Conservation (phyloP, 2,113 vertebrate genomes). For the Ia io region DNA sequence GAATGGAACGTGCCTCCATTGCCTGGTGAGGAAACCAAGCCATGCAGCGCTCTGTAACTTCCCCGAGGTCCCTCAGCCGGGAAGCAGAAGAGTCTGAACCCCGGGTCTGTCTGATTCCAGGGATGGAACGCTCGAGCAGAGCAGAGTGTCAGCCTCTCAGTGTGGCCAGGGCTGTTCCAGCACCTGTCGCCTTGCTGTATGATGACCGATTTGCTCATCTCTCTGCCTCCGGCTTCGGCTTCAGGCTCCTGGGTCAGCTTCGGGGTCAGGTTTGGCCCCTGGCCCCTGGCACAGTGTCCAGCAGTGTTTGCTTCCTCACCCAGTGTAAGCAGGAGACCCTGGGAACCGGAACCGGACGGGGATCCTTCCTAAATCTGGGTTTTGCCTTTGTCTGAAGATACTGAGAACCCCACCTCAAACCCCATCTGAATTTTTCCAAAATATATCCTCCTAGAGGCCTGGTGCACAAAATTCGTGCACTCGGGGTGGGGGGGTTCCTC, state of each 20-base stretch:
- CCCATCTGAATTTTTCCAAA: background rate
- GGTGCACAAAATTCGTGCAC: too few relatives aligned
- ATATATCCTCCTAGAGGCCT: background rate
- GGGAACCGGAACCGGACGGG: background rate
- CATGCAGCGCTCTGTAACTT: background rate
- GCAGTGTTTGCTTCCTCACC: background rate
- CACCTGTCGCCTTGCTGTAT: background rate
- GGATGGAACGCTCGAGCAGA: background rate
- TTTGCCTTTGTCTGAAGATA: background rate
- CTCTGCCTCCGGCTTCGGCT: background rate
- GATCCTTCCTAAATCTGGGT: background rate
- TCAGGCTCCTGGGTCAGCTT: too few relatives aligned
- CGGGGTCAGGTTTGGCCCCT: background rate
- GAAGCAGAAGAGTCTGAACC: background rate
- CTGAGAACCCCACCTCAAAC: background rate
- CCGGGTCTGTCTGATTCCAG: background rate
- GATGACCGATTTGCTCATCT: background rate
- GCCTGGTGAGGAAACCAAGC: background rate
- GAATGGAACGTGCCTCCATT: background rate
- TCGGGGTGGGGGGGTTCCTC: too few relatives aligned
- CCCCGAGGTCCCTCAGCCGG: background rate
- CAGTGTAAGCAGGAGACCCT: background rate
- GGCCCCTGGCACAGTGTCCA: background rate
- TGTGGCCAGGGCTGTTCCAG: fast-evolving
- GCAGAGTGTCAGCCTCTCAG: background rate